Percentiles rank a stretch among this genome's conserved stretches.
phyloP scores from a whole-genome alignment of 1,140 invertebrate species.

The Ylistrum balloti region DNA sequence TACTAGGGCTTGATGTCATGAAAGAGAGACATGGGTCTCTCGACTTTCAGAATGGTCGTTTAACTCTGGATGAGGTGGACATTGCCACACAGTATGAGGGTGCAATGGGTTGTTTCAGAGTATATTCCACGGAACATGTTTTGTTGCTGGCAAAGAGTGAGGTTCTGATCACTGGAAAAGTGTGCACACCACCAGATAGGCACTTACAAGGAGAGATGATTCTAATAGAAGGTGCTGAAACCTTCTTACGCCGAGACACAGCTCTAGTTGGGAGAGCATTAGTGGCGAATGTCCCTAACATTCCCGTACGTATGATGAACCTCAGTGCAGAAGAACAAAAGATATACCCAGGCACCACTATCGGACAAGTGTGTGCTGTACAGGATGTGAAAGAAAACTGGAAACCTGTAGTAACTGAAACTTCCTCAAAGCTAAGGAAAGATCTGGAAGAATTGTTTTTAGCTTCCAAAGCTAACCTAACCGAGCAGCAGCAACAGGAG shows the following conservation, averaged over 20 bases:
- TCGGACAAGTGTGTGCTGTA: too few species aligned
- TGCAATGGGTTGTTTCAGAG: conserved; percentile 47
- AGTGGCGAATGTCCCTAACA: not conserved
- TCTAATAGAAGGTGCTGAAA: not conserved
- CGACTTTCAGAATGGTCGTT: conserved; percentile 30
- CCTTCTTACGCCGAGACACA: too few species aligned
- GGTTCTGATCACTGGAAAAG: too few species aligned
- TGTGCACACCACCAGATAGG: too few species aligned
- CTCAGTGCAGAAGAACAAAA: not conserved
- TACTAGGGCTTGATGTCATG: conserved; percentile 52
- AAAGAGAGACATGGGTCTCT: conserved; percentile 1
- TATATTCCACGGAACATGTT: not conserved
- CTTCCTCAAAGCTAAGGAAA: too few species aligned
- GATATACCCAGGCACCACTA: too few species aligned
- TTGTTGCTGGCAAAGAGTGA: conserved; percentile 45
- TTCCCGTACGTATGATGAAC: not conserved
- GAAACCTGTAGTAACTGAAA: too few species aligned
- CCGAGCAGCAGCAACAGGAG: not conserved
- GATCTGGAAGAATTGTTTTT: not conserved
- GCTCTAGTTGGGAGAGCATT: not conserved
- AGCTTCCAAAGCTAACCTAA: not conserved
- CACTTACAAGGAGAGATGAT: not conserved
- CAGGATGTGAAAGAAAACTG: too few species aligned
- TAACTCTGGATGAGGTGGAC: conserved; percentile 13
- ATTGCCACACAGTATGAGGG: conserved; percentile 4